Percentiles rank a stretch among this genome's conserved stretches.
Evolutionary conservation across 2,797 vertebrate genomes (phyloP).

Genomic region (Gastrophryne carolinensis): DNA sequence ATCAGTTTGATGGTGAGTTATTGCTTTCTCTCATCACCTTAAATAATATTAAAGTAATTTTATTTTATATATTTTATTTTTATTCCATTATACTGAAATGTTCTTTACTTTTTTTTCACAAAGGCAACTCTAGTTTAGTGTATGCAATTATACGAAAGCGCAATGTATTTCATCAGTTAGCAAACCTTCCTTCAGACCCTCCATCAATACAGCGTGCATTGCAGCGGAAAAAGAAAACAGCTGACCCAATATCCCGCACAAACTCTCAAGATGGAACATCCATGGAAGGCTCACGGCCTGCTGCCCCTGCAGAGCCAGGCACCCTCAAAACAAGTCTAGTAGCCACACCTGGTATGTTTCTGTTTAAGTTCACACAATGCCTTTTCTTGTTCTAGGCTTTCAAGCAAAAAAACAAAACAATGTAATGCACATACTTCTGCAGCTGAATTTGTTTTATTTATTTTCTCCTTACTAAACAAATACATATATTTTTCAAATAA

Average conservation of each 20-base stretch:
- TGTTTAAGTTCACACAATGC: too few species aligned
- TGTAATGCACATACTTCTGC: too few species aligned
- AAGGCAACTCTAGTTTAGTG: slow-evolving; percentile 92
- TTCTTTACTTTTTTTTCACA: background rate
- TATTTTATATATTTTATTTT: background rate
- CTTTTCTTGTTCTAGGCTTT: background rate
- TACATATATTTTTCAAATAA: too few species aligned
- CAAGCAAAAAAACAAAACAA: too few species aligned
- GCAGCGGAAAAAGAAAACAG: slow-evolving; percentile 83
- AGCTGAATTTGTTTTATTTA: too few species aligned
- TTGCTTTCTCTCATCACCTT: background rate
- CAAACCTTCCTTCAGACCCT: slow-evolving; percentile 85
- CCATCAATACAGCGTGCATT: slow-evolving; percentile 88
- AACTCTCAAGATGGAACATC: slow-evolving; percentile 90
- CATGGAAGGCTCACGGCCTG: slow-evolving; percentile 93
- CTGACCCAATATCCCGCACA: slow-evolving; percentile 85
- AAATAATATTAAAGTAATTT: background rate
- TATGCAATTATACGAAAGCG: slow-evolving; percentile 97
- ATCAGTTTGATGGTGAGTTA: slow-evolving; percentile 93
- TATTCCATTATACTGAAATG: too few species aligned
- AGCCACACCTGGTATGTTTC: slow-evolving; percentile 86
- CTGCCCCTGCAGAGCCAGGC: slow-evolving; percentile 89
- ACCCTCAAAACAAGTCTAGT: slow-evolving; percentile 90
- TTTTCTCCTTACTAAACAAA: too few species aligned
- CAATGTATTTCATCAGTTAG: slow-evolving; percentile 92